Base-by-base conservation (phyloP, 2,888 invertebrate species). In the Silvanus unidentatus region DNA sequence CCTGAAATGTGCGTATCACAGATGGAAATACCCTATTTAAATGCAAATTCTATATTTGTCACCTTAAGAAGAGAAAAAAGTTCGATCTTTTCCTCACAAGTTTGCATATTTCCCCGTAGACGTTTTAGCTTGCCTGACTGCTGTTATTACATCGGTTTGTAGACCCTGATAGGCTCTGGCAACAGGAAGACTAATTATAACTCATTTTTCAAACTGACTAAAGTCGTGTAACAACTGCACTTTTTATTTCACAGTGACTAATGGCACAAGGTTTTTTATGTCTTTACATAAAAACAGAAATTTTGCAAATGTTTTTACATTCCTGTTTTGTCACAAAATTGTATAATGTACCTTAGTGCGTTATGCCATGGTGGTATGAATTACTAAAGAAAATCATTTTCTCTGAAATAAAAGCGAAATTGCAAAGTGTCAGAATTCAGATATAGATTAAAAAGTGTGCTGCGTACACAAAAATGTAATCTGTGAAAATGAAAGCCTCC, bases 1-100 rank as follows among this genome's bases (percentile, higher is more conserved):
- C 50, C 55, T 52, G 57, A 60, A 58, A 60, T 60, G 63, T 64
- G 63, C 64, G 65, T 69, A 72, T 73, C 76, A 76, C 77, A 77
- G 75, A 77, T 77, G 78, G 77, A 78, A 78, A 77, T 78, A 75
- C 76, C 75, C 78, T 75, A 79, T 79, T 78, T 78, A 79, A 78
- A 79, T 79, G 79, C 77, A 78, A 79, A 79, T 78, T 78, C 75
- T 74, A 75, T 77, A 78, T 78, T 78, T 78, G 77, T 77, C 78
- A 77, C 77, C 73, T 73, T 68, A 63, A 66, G 60, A 64, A 64
- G 60, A 34, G 43, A 66, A 71, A 70, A 72, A 72, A 71, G 63
- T 72, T 71, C 69, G 69, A 70, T 70, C 67, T 68, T 66, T 60
- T 65, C 63, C 63, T 59, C 62, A 60, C 62, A 58, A 63, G 67